Conservation (phyloP, 2,797 vertebrate genomes). For the Allobates femoralis region DNA sequence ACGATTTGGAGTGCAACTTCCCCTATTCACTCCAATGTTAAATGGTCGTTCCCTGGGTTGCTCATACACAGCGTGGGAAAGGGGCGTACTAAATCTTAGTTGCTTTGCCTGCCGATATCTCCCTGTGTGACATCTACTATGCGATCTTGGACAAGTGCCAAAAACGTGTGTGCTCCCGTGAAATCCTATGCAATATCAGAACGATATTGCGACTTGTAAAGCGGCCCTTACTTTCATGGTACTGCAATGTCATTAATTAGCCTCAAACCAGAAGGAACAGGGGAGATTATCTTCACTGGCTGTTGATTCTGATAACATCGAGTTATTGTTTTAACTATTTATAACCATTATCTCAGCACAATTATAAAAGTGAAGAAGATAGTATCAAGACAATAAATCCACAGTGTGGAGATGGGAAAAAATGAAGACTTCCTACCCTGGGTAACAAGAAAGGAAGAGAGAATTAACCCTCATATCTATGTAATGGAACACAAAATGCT, state of each 20-base stretch:
- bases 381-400: background rate
- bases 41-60: too few relatives aligned
- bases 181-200: too few relatives aligned
- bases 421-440: background rate
- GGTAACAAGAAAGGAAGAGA: background rate
- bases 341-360: background rate
- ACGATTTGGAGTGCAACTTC: too few relatives aligned
- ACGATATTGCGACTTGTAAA: too few relatives aligned
- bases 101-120: too few relatives aligned
- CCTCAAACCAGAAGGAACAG: constrained; percentile 7
- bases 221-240: constrained; percentile 35
- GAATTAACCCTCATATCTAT: background rate
- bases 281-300: constrained; percentile 20
- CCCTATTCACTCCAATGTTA: too few relatives aligned
- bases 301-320: constrained; percentile 20
- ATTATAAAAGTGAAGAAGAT: background rate
- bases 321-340: constrained; percentile 12
- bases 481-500: background rate
- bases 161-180: too few relatives aligned
- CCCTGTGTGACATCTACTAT: too few relatives aligned
- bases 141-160: too few relatives aligned
- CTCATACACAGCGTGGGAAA: too few relatives aligned
- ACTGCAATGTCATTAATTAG: constrained; percentile 58
- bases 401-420: background rate
- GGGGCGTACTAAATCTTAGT: too few relatives aligned